These are phyloP conservation scores for Rhinatrema bivittatum DNA, from an alignment of 2,797 vertebrate genomes.

Conservation along the genomic window DNA sequence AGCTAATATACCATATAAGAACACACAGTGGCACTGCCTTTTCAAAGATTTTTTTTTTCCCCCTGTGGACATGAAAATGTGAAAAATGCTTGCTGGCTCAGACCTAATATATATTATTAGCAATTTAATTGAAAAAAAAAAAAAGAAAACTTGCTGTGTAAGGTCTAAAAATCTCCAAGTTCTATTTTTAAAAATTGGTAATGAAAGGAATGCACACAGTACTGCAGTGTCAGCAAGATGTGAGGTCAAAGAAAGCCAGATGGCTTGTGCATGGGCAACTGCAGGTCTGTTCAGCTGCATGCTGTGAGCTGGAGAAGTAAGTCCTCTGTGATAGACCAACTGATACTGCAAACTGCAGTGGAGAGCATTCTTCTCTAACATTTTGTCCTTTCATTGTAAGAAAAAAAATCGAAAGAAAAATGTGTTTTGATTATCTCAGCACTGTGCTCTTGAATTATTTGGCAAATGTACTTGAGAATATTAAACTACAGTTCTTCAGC, in stretches of 20 bases:
- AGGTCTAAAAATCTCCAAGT: not conserved
- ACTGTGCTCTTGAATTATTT: not conserved
- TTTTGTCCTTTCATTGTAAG: not conserved
- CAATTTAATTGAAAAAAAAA: not conserved
- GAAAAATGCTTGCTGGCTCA: no score
- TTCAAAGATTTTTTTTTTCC: no score
- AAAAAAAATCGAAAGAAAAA: not conserved
- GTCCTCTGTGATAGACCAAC: slow-evolving; percentile 27
- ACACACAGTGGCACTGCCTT: no score
- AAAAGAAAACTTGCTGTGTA: accelerated
- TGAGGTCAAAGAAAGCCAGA: not conserved
- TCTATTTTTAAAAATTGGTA: not conserved
- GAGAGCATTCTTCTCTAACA: slow-evolving; percentile 1
- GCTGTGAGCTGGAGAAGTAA: slow-evolving; percentile 11
- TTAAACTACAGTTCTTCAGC: not conserved
- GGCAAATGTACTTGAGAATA: not conserved
- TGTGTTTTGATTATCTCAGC: slow-evolving; percentile 14
- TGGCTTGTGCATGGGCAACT: not conserved
- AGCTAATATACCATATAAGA: no score
- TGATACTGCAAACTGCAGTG: slow-evolving; percentile 3
- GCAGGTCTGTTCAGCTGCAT: not conserved
- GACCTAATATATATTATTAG: not conserved
- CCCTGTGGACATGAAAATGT: not conserved
- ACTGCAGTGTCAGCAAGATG: not conserved
- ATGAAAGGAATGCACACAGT: not conserved